Percentiles rank a stretch among this genome's conserved stretches.
Conservation (phyloP, 2,113 vertebrate genomes). For the Hemichromis elongatus region DNA sequence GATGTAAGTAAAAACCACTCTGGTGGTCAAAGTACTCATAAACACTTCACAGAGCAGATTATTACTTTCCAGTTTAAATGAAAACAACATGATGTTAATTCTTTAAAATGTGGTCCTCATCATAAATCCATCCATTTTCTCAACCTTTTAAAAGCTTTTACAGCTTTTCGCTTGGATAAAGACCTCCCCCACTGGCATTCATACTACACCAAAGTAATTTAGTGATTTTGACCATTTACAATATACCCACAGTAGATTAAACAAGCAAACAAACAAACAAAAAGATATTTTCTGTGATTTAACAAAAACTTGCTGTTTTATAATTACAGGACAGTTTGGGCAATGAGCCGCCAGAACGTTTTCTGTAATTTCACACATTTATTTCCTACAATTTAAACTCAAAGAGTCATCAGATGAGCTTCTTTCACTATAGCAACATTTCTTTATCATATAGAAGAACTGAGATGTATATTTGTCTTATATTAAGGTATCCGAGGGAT, state of each 20-base stretch:
- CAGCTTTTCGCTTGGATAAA: not conserved
- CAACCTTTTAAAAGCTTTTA: not conserved
- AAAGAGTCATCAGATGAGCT: not conserved
- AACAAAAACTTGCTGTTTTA: not conserved
- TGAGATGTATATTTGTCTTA: not conserved
- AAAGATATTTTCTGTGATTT: not conserved
- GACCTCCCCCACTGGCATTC: not conserved
- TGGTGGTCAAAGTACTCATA: not conserved
- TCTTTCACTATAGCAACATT: not conserved
- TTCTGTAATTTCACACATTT: not conserved
- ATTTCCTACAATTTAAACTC: not conserved
- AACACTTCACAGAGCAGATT: not conserved
- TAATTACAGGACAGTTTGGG: not conserved
- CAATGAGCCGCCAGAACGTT: not conserved
- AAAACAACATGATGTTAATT: not conserved
- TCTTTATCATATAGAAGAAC: not conserved
- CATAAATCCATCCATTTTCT: not conserved
- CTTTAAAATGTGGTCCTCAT: not conserved
- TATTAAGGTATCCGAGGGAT: not conserved
- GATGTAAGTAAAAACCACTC: not conserved
- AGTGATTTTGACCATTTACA: not conserved
- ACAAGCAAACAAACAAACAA: no score
- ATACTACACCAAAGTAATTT: not conserved
- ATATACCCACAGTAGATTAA: not conserved
- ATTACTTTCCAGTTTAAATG: not conserved